Conservation (phyloP, 2,888 invertebrate genomes). For the Caenorhabditis angaria region DNA sequence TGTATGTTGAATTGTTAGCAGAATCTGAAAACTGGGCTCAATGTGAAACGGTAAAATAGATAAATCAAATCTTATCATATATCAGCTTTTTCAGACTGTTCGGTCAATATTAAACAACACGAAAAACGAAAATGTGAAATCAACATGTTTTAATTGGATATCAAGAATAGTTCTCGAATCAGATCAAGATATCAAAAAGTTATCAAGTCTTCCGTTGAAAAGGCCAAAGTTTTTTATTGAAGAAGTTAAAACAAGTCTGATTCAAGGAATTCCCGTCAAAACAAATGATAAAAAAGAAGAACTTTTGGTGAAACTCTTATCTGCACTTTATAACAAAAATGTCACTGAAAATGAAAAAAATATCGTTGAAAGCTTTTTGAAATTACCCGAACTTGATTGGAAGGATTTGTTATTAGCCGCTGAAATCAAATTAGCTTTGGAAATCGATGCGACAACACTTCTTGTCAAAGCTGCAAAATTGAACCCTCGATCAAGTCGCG, state of each 20-base stretch:
- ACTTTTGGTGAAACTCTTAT: not conserved
- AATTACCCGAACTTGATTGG: slow-evolving; percentile 11
- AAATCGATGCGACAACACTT: slow-evolving; percentile 31
- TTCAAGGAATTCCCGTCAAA: not conserved
- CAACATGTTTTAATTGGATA: slow-evolving; percentile 19
- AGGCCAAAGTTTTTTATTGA: slow-evolving; percentile 7
- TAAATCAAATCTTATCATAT: not conserved
- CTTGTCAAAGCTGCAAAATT: slow-evolving; percentile 51
- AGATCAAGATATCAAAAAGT: not conserved
- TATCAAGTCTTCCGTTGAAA: not conserved
- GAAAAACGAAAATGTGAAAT: not conserved
- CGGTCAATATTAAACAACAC: not conserved
- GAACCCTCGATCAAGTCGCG: slow-evolving; percentile 43
- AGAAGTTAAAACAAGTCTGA: slow-evolving; percentile 16
- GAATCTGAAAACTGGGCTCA: slow-evolving; percentile 40
- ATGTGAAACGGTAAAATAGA: slow-evolving; percentile 10
- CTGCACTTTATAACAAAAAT: not conserved
- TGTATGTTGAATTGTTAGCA: slow-evolving; percentile 20
- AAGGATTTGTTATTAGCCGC: slow-evolving; percentile 33
- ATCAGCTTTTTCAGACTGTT: slow-evolving; percentile 6
- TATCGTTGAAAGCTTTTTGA: slow-evolving; percentile 14
- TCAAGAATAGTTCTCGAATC: slow-evolving; percentile 17
- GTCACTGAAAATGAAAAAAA: slow-evolving; percentile 14
- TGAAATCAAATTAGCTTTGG: slow-evolving; percentile 19
- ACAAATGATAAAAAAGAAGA: not conserved